Conservation (phyloP, 2,797 vertebrate genomes). For the Chrosomus eos region DNA sequence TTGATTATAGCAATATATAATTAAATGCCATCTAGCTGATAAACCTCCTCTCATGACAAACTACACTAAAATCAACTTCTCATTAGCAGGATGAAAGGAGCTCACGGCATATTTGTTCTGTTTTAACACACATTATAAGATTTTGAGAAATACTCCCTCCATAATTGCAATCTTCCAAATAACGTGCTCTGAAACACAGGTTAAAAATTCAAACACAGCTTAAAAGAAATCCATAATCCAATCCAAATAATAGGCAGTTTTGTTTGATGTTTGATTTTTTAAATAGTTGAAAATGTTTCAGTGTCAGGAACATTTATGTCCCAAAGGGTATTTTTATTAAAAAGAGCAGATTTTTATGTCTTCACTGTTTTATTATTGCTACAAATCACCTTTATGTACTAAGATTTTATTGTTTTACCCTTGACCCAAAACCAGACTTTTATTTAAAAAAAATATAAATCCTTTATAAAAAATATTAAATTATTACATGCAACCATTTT, state of each 20-base stretch:
- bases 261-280: neutral
- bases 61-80: constrained; percentile 36
- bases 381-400: neutral
- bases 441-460: neutral
- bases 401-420: neutral
- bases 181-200: no score
- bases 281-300: neutral
- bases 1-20: constrained; percentile 34
- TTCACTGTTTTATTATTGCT: neutral
- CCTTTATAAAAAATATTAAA: neutral
- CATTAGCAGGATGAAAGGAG: constrained; percentile 37
- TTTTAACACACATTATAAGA: constrained; percentile 28
- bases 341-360: neutral
- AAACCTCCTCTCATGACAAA: constrained; percentile 23
- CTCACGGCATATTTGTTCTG: constrained; percentile 25
- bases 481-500: neutral
- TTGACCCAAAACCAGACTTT: neutral
- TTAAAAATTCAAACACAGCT: no score
- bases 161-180: constrained; percentile 31
- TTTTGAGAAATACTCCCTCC: constrained; percentile 17
- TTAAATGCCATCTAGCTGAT: neutral
- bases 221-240: no score
- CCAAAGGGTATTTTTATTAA: neutral
- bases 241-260: no score
- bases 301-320: neutral